Base-by-base conservation (phyloP, 1,140 invertebrate species). In the Drosophila ogumai region DNA sequence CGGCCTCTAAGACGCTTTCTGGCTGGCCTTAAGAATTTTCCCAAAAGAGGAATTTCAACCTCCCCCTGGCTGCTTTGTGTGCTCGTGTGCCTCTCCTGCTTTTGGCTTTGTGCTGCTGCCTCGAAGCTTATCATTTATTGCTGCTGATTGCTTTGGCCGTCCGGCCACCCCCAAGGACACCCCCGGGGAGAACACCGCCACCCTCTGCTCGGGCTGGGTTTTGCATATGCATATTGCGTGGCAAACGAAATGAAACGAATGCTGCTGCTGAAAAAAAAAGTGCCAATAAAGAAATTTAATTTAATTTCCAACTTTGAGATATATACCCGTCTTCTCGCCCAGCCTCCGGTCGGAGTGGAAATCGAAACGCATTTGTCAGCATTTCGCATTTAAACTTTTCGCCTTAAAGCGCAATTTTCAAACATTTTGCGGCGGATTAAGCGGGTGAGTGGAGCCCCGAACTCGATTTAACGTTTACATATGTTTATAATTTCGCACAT, bases 201-300 rank as follows among this genome's bases (percentile, higher is more conserved):
- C 17, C 36, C 68, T 47, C 36, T 9, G 9, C 31, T 32, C 0
- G 31, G 7, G 1, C 36, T 1, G 50, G 19, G 15, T 56, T 79
- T 79, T 71, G 66, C 82, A 81, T 78, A 86, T 65, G 77, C 76
- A 76, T 80, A 75, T 69, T 69, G 75, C 81, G 81, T 66, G 17
- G 69, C 66, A 66, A 65, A 79, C 44, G 65, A 78, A 82, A 68
- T 60, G 49, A 66, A 60, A 56, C 63, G 43, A 71, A 44, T 54
- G 59, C 55, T 22, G 22, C 22, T 22, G 22, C 22, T 22, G 22
- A 22, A 22, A 49, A 79, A 43, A 74, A 81, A 87, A 73, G 63
- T 79, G 82, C 71, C 82, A 87, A 87, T 87, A 87, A 87, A 67
- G 71, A 86, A 87, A 87, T 87, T 87, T 87, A 82, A 87, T 87